These are phyloP conservation scores for Nyctibius bracteatus DNA, from an alignment of 2,113 vertebrate species.

Conservation along the genomic window DNA sequence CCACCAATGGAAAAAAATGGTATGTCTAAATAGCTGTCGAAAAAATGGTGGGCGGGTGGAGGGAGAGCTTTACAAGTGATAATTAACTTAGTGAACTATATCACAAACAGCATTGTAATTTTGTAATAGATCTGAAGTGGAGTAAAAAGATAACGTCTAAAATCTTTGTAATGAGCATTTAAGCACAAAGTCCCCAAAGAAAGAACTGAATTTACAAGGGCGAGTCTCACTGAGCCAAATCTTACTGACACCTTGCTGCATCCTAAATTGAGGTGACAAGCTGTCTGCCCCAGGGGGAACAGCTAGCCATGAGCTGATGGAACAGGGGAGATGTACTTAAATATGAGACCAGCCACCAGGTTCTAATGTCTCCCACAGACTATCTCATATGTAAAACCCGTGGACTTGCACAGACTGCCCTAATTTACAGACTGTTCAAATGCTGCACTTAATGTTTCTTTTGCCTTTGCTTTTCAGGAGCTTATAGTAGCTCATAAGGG, in stretches of 20 bases:
- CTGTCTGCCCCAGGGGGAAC: neutral
- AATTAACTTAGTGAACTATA: neutral
- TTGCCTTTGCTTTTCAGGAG: neutral
- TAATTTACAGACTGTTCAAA: neutral
- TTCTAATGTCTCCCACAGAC: neutral
- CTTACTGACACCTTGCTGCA: neutral
- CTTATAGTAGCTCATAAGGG: neutral
- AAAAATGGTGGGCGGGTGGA: neutral
- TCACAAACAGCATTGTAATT: neutral
- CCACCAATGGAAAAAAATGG: neutral
- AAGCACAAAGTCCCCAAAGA: neutral
- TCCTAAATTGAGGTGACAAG: conserved; percentile 6
- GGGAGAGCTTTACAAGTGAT: neutral
- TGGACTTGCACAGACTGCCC: neutral
- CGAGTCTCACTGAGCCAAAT: neutral
- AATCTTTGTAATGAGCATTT: neutral
- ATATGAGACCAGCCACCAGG: neutral
- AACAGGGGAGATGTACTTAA: neutral
- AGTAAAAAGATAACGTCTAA: neutral
- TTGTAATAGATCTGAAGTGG: neutral
- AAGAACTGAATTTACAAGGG: neutral
- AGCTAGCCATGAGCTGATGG: neutral
- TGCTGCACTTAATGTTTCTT: neutral
- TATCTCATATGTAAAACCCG: neutral
- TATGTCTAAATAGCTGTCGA: neutral